phyloP scores from a whole-genome alignment of 2,113 vertebrate genomes.

The Mustela nigripes region DNA sequence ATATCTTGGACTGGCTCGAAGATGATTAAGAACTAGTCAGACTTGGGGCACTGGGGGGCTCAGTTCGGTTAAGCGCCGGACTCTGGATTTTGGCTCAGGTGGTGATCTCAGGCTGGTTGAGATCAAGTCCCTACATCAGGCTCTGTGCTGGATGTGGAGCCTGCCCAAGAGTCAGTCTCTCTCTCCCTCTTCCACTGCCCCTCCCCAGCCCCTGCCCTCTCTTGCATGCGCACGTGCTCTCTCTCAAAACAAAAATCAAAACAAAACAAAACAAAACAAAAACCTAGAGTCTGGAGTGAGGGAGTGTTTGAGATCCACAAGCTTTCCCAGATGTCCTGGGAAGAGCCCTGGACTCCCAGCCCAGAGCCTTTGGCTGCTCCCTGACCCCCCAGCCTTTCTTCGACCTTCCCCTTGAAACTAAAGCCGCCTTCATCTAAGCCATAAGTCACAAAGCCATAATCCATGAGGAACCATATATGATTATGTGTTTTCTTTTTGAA shows the following conservation, averaged over 20 bases:
- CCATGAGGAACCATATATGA: neutral
- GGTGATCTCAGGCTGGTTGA: neutral
- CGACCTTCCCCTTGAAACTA: neutral
- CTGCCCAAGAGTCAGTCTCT: neutral
- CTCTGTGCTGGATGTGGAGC: neutral
- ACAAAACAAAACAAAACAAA: neutral
- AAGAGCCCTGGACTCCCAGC: neutral
- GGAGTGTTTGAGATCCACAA: fast-evolving
- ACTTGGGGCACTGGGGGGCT: neutral
- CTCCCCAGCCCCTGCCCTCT: neutral
- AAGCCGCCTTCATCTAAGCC: neutral
- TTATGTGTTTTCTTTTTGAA: neutral
- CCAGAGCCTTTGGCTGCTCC: neutral
- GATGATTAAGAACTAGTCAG: neutral
- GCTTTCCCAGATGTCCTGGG: neutral
- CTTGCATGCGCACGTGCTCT: fast-evolving
- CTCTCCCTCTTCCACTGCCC: neutral
- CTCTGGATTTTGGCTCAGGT: neutral
- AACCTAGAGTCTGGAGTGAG: neutral
- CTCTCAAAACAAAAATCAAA: neutral
- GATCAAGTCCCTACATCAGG: neutral
- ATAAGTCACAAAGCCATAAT: neutral
- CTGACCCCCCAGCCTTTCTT: neutral
- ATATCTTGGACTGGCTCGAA: neutral
- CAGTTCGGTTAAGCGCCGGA: neutral